These are phyloP conservation scores for Crotophaga sulcirostris DNA, from an alignment of 2,113 vertebrate genomes.

Conservation along the genomic window DNA sequence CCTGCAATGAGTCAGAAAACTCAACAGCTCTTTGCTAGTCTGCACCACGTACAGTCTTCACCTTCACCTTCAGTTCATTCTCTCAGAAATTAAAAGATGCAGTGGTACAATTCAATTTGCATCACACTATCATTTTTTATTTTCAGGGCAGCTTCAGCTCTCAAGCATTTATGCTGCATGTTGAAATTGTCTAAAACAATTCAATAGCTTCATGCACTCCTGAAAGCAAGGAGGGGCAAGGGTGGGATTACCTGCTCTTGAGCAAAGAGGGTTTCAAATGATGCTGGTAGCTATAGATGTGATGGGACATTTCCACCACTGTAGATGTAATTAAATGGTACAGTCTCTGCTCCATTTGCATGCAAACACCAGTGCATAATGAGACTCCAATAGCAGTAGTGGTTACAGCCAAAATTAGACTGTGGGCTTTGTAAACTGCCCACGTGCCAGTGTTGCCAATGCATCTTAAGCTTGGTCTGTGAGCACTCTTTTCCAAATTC, in stretches of 20 bases:
- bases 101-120: background rate
- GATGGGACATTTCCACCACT: background rate
- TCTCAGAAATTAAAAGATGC: background rate
- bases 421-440: background rate
- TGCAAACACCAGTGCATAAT: background rate
- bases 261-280: background rate
- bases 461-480: background rate
- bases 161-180: background rate
- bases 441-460: background rate
- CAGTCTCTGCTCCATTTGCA: background rate
- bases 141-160: background rate
- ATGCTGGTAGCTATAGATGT: background rate
- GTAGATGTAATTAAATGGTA: background rate
- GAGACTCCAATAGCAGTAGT: background rate
- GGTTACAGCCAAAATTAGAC: background rate
- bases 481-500: background rate
- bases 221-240: background rate
- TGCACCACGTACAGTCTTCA: background rate
- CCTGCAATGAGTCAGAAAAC: background rate
- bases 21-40: background rate
- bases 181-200: background rate
- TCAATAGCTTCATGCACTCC: accelerated
- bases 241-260: background rate
- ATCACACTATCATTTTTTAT: background rate
- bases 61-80: background rate